Conservation (phyloP, 2,113 vertebrate species). For the Prunella fulvescens region DNA sequence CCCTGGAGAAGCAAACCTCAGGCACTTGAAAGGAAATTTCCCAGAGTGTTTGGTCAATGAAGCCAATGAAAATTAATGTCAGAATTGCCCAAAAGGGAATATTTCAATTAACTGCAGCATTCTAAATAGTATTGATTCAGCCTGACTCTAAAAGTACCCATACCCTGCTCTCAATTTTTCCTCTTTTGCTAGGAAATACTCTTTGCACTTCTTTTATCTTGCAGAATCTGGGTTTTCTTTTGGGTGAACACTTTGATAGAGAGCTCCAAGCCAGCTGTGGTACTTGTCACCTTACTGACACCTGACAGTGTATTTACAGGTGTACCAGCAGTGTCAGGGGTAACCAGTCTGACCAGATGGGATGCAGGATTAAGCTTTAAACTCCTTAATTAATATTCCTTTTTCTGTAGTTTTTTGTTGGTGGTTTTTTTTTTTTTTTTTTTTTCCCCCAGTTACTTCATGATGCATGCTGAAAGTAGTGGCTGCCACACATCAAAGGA, state of each 20-base stretch:
- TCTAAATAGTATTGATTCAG: not conserved
- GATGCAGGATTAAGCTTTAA: not conserved
- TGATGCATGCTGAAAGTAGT: not conserved
- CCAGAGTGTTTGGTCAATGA: not conserved
- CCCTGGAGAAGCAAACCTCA: not conserved
- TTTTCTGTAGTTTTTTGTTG: not conserved
- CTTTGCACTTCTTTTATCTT: not conserved
- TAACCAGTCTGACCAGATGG: not conserved
- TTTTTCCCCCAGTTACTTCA: not conserved
- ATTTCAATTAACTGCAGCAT: constrained; percentile 12
- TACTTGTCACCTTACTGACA: not conserved
- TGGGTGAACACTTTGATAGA: not conserved
- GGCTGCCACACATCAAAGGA: not conserved
- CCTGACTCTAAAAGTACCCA: not conserved
- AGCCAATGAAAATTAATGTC: not conserved
- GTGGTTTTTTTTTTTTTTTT: not conserved
- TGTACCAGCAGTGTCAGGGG: not conserved
- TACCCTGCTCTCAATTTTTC: not conserved
- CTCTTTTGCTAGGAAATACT: not conserved
- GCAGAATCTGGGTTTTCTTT: not conserved
- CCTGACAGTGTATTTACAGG: not conserved
- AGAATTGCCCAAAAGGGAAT: not conserved
- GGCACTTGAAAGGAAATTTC: constrained; percentile 6
- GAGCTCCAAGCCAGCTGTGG: not conserved
- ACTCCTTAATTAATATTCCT: not conserved